Evolutionary conservation across 2,113 vertebrate genomes (phyloP).

Genomic region (Phocoena sinus): DNA sequence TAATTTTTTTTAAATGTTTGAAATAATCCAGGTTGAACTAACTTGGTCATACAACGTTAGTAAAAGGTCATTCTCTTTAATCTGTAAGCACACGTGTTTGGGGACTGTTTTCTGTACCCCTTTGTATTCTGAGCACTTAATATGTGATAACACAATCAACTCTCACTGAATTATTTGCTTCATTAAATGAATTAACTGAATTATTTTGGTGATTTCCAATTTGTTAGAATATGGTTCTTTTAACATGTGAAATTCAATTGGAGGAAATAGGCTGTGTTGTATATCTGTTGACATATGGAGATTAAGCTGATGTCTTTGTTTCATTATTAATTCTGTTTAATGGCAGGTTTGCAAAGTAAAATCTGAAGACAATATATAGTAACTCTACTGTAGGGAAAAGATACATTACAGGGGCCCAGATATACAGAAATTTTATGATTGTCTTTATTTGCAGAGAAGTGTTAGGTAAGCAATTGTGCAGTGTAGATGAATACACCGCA

Average conservation of each 20-base stretch:
- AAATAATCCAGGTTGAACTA: neutral
- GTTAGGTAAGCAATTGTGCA: neutral
- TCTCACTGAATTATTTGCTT: slow-evolving; percentile 43
- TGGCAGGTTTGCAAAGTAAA: neutral
- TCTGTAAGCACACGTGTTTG: neutral
- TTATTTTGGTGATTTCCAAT: slow-evolving; percentile 36
- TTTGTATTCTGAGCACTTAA: slow-evolving; percentile 14
- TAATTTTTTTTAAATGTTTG: neutral
- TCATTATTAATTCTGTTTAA: neutral
- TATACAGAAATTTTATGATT: neutral
- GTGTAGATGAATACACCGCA: neutral
- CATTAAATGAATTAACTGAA: slow-evolving; percentile 14
- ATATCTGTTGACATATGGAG: neutral
- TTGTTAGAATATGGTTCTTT: slow-evolving; percentile 31
- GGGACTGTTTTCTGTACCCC: neutral
- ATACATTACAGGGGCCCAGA: neutral
- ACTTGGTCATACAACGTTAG: neutral
- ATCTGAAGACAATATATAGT: neutral
- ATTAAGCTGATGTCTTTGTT: neutral
- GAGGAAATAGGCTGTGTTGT: neutral
- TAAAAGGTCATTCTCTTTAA: neutral
- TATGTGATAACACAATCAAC: slow-evolving; percentile 9
- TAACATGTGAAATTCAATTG: neutral
- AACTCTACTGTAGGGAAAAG: neutral
- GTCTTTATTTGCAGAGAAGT: neutral